Evolutionary conservation across 2,888 invertebrate genomes (phyloP), one percentile per base, ranked within the genome.

Genomic region (Eupithecia subfuscata): DNA sequence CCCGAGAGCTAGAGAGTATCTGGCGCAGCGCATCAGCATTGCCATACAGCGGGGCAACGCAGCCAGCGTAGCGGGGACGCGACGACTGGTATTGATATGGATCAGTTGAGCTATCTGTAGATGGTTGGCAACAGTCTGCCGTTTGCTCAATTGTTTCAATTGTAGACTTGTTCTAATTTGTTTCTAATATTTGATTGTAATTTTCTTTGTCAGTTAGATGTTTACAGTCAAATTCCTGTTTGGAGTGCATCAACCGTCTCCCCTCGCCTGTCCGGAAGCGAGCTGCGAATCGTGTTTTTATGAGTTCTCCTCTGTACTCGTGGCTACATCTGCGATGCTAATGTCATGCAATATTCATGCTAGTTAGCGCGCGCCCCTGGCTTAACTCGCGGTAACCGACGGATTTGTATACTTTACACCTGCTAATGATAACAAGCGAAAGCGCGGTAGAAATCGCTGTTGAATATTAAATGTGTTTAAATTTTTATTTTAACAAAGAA

Each of bases 331-430:
- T 56, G 75, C 63, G 69, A 73, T 77, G 75, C 37, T 69, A 68
- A 77, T 77, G 68, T 48, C 56, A 73, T 77, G 77, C 70, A 73
- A 77, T 75, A 77, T 77, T 77, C 77, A 77, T 77, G 75, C 52
- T 64, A 77, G 75, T 73, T 72, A 72, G 75, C 70, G 70, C 30
- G 1, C 43, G 30, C 45, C 45, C 68, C 12, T 6, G 65, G 11
- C 40, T 7, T 3, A 18, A 8, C 64, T 34, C 34, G 64, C 34
- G 2, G 4, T 0, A 14, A 3, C 16, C 45, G 48, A 8, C 52
- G 52, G 52, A 52, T 22, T 22, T 12, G 60, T 60, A 14, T 25
- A 34, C 64, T 18, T 9, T 64, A 64, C 30, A 22, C 30, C 64
- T 9, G 34, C 64, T 34, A 16, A 64, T 64, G 34, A 64, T 34